Evolutionary conservation across 1,140 invertebrate genomes (phyloP).

Genomic region (Pogonognathellus flavescens): DNA sequence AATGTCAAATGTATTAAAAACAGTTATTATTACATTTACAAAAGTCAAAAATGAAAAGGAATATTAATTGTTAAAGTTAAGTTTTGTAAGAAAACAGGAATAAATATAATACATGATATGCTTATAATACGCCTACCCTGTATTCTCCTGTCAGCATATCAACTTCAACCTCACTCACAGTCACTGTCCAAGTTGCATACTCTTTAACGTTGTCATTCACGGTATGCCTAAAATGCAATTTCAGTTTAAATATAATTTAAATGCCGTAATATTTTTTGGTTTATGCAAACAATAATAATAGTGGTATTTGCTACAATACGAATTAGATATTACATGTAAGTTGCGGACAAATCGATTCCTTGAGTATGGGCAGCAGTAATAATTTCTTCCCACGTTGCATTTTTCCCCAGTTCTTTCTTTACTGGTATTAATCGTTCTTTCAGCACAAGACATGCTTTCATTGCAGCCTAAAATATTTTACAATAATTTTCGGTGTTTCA

Average conservation of each 20-base stretch:
- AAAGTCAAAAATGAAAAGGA: too few relatives aligned
- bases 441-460: conserved; percentile 79
- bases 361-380: conserved; percentile 73
- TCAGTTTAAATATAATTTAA: too few relatives aligned
- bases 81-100: too few relatives aligned
- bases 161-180: conserved; percentile 79
- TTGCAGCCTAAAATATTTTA: too few relatives aligned
- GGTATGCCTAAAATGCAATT: neutral
- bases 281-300: neutral
- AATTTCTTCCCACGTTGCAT: conserved; percentile 77
- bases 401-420: conserved; percentile 69
- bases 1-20: too few relatives aligned
- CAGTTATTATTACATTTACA: too few relatives aligned
- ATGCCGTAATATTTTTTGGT: neutral
- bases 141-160: conserved; percentile 80
- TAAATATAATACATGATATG: too few relatives aligned
- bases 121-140: conserved; percentile 69
- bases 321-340: conserved; percentile 76
- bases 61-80: too few relatives aligned
- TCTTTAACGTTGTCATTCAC: neutral
- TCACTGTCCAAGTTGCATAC: conserved; percentile 77
- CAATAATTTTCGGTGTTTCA: too few relatives aligned
- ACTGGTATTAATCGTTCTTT: conserved; percentile 76
- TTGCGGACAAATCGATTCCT: conserved; percentile 77
- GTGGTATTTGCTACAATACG: neutral